phyloP scores from a whole-genome alignment of 2,888 invertebrate genomes.

The Caenorhabditis sp. region DNA sequence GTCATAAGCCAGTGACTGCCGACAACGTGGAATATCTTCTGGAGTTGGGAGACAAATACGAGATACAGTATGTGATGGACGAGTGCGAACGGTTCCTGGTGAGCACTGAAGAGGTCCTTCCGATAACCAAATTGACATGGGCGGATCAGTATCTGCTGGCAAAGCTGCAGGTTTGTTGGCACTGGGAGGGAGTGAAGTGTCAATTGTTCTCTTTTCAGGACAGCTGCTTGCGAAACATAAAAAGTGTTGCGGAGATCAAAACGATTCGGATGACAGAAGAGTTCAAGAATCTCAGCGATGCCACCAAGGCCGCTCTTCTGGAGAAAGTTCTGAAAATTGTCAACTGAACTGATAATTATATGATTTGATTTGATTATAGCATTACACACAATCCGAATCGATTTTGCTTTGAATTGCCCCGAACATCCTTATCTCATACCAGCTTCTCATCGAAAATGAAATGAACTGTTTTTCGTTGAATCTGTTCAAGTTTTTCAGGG shows the following conservation, averaged over 20 bases:
- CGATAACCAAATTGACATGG: constrained; percentile 80
- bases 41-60: constrained; percentile 84
- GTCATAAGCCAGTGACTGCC: constrained; percentile 83
- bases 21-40: constrained; percentile 84
- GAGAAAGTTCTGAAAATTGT: constrained; percentile 77
- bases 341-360: constrained; percentile 5
- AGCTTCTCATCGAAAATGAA: constrained; percentile 1
- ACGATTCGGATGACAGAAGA: constrained; percentile 75
- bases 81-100: constrained; percentile 84
- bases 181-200: neutral
- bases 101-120: constrained; percentile 80
- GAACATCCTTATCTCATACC: neutral
- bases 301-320: constrained; percentile 80
- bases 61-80: constrained; percentile 83
- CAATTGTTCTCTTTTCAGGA: constrained; percentile 65
- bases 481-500: too few relatives aligned
- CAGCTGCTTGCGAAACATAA: constrained; percentile 77
- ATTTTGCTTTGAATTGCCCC: constrained; percentile 3
- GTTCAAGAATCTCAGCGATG: constrained; percentile 78
- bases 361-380: neutral
- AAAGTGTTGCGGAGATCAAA: constrained; percentile 74
- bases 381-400: neutral
- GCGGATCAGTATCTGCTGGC: constrained; percentile 81
- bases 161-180: constrained; percentile 75
- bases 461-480: neutral